Base-by-base conservation (phyloP, 2,888 invertebrate species). In the Rhaphigaster nebulosa region DNA sequence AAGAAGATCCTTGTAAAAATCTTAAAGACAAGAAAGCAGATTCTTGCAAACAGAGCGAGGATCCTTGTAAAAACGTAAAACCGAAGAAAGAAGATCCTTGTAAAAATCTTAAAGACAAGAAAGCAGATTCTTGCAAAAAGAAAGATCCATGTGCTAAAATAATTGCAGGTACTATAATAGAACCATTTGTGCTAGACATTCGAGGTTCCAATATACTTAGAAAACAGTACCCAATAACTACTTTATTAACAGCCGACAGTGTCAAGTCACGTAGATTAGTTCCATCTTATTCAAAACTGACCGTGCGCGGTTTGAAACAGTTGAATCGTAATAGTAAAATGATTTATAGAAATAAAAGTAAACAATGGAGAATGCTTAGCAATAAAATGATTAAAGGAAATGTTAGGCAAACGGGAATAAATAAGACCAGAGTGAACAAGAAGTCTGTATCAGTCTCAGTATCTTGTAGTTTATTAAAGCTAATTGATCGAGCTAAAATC, bases 81-180 rank as follows among this genome's bases (percentile, higher is more conserved):
- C 34, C 41, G 50, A 90, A 87, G 41, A 88, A 88, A 54, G 52
- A 1, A 29, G 89, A 89, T 29, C 50, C 89, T 29, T 80, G 76
- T 34, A 38, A 50, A 70, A n/a, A 80, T 0, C 4, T 10, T 26
- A 20, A 5, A 38, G 26, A 1, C 0, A 52, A n/a, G 38, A 90
- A 70, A 34, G 34, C 1, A 18, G 70, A 76, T 20, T 38, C 70
- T 20, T 34, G 70, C 20, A 45, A 41, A 84, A 65, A 88, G 87
- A 54, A 76, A 23, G 90, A 90, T 80, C 80, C 70, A 34, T 90
- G 76, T 52, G 45, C 41, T 29, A 90, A 90, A 90, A 80, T 88
- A 45, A 26, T 26, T 41, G 34, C 23, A 2, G n/a, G n/a, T n/a
- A n/a, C 4, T 45, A 1, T 84, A 5, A 45, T 26, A n/a, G 84